Base-by-base conservation (phyloP, 2,888 invertebrate species). In the Spilarctia lutea region DNA sequence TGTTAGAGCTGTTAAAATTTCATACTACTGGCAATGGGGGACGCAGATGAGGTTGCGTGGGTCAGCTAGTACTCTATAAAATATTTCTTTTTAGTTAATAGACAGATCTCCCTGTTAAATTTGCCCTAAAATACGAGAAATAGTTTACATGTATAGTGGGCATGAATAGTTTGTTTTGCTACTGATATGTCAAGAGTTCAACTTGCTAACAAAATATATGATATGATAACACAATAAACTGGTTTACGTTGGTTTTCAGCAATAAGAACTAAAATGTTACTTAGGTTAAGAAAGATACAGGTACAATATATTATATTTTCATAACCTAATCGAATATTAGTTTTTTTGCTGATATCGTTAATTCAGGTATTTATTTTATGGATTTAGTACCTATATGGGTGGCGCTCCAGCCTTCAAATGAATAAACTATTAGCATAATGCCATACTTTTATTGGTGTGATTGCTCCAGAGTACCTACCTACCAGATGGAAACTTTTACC, bases 221-320 rank as follows among this genome's bases (percentile, higher is more conserved):
- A 69, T 72, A 68, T 78, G 80, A 81, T 83, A 83, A 73, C 70
- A 56, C 78, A 67, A 67, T 16, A 42, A 79, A 78, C 86, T 78
- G 76, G 87, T 81, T 85, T 63, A 13, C 85, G 77, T 80, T 79
- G 65, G 87, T 84, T 82, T 68, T 71, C 27, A 73, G 68, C 65
- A 68, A 68, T 73, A 77, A 75, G 72, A 78, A 79, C 66, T 80
- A 78, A n/a, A 74, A 60, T 71, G 73, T 71, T 82, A 78, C 67
- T 77, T 76, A 71, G 81, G 83, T 78, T 84, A 80, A 67, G 72
- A 80, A 83, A 83, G 79, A 79, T 75, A 73, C 76, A 74, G 73
- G 74, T 80, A 76, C 76, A 76, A 42, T 35, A 60, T 11, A 20
- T 33, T 35, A 35, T 65, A 33, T 33, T 33, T 48, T 52, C 52